Evolutionary conservation across 2,888 invertebrate genomes (phyloP).

Genomic region (Ligdia adustata): DNA sequence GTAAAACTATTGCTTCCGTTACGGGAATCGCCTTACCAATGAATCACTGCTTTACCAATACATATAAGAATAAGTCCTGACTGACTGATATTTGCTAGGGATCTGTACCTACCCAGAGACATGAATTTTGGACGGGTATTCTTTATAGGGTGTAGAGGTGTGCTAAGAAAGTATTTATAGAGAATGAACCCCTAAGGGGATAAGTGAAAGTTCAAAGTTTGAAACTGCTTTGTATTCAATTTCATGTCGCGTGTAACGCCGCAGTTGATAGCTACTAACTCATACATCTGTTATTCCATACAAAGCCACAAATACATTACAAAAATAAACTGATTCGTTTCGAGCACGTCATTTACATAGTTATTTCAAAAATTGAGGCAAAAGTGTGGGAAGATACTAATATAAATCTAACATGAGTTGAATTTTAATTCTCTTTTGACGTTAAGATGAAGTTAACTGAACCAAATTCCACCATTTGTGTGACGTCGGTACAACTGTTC

Average conservation of each 20-base stretch:
- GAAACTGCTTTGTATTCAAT: too few relatives aligned
- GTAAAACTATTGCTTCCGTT: conserved; percentile 19
- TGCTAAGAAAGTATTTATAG: too few relatives aligned
- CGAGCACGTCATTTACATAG: conserved; percentile 20
- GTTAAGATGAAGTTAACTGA: conserved; percentile 4
- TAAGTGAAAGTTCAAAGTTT: too few relatives aligned
- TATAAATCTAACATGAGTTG: conserved; percentile 31
- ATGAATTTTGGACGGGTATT: too few relatives aligned
- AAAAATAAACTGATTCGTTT: conserved; percentile 13
- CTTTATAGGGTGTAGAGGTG: too few relatives aligned
- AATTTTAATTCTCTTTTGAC: conserved; percentile 28
- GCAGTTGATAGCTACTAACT: too few relatives aligned
- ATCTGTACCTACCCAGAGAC: too few relatives aligned
- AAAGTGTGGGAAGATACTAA: conserved; percentile 33
- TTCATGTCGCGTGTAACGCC: too few relatives aligned
- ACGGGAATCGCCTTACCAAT: conserved; percentile 10
- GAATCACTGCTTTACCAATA: conserved; percentile 2
- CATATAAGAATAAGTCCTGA: too few relatives aligned
- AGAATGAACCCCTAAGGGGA: too few relatives aligned
- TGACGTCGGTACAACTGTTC: conserved; percentile 6
- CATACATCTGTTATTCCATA: not conserved
- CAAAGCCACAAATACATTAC: not conserved
- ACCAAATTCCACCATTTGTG: conserved; percentile 16
- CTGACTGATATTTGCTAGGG: too few relatives aligned
- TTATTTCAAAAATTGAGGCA: conserved; percentile 21